Base-by-base conservation (phyloP, 2,113 vertebrate species). In the Calypte anna region DNA sequence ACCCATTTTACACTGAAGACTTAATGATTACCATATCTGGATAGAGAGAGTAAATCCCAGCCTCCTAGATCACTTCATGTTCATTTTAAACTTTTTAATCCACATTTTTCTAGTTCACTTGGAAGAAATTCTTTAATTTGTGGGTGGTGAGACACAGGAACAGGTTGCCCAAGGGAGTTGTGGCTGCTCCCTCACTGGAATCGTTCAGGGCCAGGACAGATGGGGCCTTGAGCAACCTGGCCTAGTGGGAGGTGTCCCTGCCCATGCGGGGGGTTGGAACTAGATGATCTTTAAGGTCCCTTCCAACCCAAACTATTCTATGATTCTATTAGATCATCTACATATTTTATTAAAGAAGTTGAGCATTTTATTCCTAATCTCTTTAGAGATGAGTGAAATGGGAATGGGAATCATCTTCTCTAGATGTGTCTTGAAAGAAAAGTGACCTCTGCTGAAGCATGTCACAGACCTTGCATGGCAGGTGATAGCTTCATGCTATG, bases 361-460 rank as follows among this genome's bases (percentile, higher is more conserved):
- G 43, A 90, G 6, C 30, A 86, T 70, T 33, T 63, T 80, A 74
- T 86, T 95, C 55, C 68, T 74, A 77, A 83, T 88, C 46, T 93
- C 55, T 91, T 86, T 58, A 54, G 54, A 51, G 54, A 77, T 10
- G 7, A 77, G 24, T 40, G 70, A 76, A 88, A 88, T 15, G 6
- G 7, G 17, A 91, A 51, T 14, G 83, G 55, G 90, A 94, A 54
- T 6, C 1, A 3, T 69, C n/a, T 91, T 78, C 21, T 73, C 43
- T 91, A 62, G 11, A 40, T 85, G 67, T 82, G 70, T 92, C 57
- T 72, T 58, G 51, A 86, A 94, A 88, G 82, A 88, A 58, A 82
- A 92, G 69, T 96, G 94, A 92, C 91, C 91, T 91, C 84, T 96
- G 44, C 44, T 84, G 84, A 94, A 89, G 53, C 16, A 64, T 48